Conservation (phyloP, 2,888 invertebrate species). For the Petrophora chlorosata region DNA sequence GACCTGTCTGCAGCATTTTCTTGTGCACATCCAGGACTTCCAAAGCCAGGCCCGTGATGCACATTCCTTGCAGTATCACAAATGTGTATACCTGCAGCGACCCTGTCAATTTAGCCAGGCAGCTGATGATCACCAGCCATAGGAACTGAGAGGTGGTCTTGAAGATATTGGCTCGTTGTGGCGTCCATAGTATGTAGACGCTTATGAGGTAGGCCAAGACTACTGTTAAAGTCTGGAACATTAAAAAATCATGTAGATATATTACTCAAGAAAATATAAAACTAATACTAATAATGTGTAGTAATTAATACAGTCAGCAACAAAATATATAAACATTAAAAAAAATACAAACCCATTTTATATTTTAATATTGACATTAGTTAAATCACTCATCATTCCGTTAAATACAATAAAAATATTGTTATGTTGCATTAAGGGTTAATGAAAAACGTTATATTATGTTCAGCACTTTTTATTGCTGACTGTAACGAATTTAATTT, state of each 20-base stretch:
- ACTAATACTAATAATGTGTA: no score
- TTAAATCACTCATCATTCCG: no score
- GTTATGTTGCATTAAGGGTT: no score
- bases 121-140: conserved; percentile 91
- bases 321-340: no score
- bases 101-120: conserved; percentile 89
- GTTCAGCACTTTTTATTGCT: no score
- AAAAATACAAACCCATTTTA: no score
- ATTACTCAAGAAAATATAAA: background rate
- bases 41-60: conserved; percentile 85
- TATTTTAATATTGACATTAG: no score
- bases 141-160: conserved; percentile 87
- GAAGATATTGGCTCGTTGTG: conserved; percentile 86
- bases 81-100: conserved; percentile 90
- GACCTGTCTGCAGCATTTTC: conserved; percentile 75
- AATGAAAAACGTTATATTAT: no score
- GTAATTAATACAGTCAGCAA: no score
- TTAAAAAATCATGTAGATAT: background rate
- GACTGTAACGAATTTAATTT: no score
- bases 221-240: conserved; percentile 86
- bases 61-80: conserved; percentile 86
- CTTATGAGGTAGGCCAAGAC: conserved; percentile 88
- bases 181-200: conserved; percentile 90
- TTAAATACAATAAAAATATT: no score
- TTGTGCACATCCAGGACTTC: conserved; percentile 84